Conservation (phyloP, 2,888 invertebrate genomes). For the Rhingia campestris region DNA sequence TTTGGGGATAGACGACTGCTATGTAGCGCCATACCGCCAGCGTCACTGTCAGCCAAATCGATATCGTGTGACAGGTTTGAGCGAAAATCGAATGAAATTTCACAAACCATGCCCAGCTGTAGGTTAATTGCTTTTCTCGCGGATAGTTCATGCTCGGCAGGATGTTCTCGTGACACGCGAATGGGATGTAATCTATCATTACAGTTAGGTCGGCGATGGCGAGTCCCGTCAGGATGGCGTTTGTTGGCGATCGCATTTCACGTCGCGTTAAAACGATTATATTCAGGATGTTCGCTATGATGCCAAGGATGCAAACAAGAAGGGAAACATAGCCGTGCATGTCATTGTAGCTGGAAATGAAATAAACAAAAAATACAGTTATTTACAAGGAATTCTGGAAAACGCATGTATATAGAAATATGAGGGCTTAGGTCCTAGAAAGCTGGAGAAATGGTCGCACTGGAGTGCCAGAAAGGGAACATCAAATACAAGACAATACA, state of each 20-base stretch:
- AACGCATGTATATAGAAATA: too few species aligned
- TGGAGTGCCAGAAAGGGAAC: too few species aligned
- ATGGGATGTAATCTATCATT: slow-evolving; percentile 97
- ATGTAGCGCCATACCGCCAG: slow-evolving; percentile 96
- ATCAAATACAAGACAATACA: too few species aligned
- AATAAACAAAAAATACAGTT: slow-evolving; percentile 22
- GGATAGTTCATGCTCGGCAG: slow-evolving; percentile 83
- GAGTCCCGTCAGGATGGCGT: slow-evolving; percentile 93
- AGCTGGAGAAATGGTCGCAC: too few species aligned
- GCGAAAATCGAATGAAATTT: slow-evolving; percentile 95
- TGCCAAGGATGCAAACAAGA: slow-evolving; percentile 94
- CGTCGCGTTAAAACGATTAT: slow-evolving; percentile 94
- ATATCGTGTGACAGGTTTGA: slow-evolving; percentile 94
- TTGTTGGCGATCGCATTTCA: slow-evolving; percentile 96
- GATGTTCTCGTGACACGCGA: slow-evolving; percentile 91
- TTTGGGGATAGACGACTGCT: slow-evolving; percentile 91
- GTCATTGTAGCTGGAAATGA: slow-evolving; percentile 85
- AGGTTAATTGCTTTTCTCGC: slow-evolving; percentile 85
- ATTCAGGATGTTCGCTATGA: slow-evolving; percentile 95
- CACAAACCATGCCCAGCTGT: slow-evolving; percentile 92
- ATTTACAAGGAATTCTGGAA: too few species aligned
- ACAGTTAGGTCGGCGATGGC: slow-evolving; percentile 97
- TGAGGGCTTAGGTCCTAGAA: too few species aligned
- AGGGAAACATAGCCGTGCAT: slow-evolving; percentile 94
- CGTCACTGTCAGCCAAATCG: slow-evolving; percentile 95